phyloP scores from a whole-genome alignment of 2,888 invertebrate genomes.

The Eristalis pertinax region DNA sequence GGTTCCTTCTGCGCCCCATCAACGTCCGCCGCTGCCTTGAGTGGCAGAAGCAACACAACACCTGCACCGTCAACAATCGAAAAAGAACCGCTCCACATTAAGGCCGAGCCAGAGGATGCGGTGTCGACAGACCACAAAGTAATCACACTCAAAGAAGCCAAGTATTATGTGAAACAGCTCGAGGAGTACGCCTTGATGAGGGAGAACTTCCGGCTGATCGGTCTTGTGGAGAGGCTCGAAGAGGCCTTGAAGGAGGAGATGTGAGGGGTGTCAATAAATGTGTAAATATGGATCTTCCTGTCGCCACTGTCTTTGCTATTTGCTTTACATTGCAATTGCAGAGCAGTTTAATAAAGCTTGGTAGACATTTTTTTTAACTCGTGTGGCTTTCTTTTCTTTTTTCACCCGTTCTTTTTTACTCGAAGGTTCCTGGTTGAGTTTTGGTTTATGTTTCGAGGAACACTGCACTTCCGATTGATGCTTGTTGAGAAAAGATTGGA shows the following conservation, averaged over 20 bases:
- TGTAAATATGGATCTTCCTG: background rate
- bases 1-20: background rate
- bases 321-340: no score
- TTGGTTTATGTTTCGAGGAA: no score
- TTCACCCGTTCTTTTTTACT: no score
- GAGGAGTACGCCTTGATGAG: conserved; percentile 78
- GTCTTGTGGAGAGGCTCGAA: conserved; percentile 74
- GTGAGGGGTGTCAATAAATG: background rate
- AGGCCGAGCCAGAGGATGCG: background rate
- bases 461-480: no score
- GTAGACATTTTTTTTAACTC: no score
- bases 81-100: no score
- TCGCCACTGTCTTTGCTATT: no score
- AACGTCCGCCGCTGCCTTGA: background rate
- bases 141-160: conserved; percentile 74
- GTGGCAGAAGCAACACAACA: background rate
- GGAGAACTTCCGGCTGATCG: conserved; percentile 79
- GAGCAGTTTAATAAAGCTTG: no score
- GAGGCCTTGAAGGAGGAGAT: conserved; percentile 35
- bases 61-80: background rate
- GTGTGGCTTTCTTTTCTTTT: no score
- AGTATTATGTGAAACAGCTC: conserved; percentile 78
- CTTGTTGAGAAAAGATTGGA: no score
- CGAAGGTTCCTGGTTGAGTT: no score
- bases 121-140: background rate